Evolutionary conservation across 2,113 vertebrate genomes (phyloP), one percentile per base, ranked within the genome.

Genomic region (Brachypodius melanocephalos): DNA sequence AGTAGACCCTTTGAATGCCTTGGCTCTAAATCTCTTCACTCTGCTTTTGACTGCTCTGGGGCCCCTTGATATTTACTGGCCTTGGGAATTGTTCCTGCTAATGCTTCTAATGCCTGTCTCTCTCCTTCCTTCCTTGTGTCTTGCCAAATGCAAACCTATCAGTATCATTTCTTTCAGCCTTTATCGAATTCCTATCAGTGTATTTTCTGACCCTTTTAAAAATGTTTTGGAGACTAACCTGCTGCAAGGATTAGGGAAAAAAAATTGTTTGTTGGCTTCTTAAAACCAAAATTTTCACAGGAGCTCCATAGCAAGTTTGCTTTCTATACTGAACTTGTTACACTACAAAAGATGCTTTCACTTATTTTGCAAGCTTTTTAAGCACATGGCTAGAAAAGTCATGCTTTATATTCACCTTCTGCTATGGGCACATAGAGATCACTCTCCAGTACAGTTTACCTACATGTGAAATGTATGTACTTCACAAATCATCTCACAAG

Each of bases 1-100:
- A 91, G 88, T 82, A 94, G 89, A 95, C 91, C 75, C 88, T 96
- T 91, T 95, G 91, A 93, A 94, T 96, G 93, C 90, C 89, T 94
- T 83, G 96, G 73, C 96, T 96, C 89, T 95, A 94, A 97, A 97
- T 93, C 96, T 96, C 78, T 85, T 81, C 66, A 45, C 69, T 94
- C 72, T 79, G 68, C 88, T 94, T 96, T 92, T 94, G 95, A 86
- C 85, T 90, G 83, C 93, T 48, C 82, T 85, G 93, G 76, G 89
- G 91, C 83, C 94, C 93, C 91, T 67, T 95, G 91, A 85, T 94
- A 90, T 59, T 96, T 87, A 90, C 68, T 62, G 89, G 74, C 87
- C 87, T 95, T 91, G 85, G 91, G 94, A 95, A 93, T 76, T 95
- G 65, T 87, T 95, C 46, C 71, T 95, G 69, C 59, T 92, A 85